Conservation (phyloP, 2,888 invertebrate genomes). For the Camptogramma bilineatum region DNA sequence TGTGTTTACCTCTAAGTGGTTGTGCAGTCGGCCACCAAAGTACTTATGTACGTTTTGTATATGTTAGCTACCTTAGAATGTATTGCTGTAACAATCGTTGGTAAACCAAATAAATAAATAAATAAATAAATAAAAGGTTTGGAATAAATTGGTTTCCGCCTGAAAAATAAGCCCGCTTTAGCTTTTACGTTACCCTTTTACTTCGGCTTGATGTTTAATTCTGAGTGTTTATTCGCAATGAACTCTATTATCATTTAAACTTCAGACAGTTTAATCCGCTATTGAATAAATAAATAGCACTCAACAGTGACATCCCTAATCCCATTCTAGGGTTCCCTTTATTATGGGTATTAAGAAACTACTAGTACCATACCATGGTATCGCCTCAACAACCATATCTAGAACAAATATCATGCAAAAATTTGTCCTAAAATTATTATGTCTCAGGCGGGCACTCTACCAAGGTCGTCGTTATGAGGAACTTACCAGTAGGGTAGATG, state of each 20-base stretch:
- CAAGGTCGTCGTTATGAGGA: not conserved
- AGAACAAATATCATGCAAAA: not conserved
- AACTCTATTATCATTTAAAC: not conserved
- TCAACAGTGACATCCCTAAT: not conserved
- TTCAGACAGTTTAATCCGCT: not conserved
- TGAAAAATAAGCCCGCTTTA: slow-evolving; percentile 4
- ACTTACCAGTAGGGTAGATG: slow-evolving; percentile 69
- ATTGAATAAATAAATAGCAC: not conserved
- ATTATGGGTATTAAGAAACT: not conserved
- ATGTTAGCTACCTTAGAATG: no score
- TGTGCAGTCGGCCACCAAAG: no score
- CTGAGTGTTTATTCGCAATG: not conserved
- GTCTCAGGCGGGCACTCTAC: no score
- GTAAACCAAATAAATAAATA: no score
- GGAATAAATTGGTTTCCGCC: slow-evolving; percentile 12
- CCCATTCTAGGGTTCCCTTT: not conserved
- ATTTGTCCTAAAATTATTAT: not conserved
- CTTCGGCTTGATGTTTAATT: not conserved
- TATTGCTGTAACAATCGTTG: no score
- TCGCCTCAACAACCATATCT: not conserved
- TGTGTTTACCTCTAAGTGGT: no score
- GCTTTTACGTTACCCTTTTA: slow-evolving; percentile 4
- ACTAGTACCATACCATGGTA: not conserved
- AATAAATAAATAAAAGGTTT: slow-evolving; percentile 24
- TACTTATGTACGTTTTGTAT: no score